A percentile compares a stretch with the other conserved stretches of the same genome.
phyloP scores from a whole-genome alignment of 2,888 invertebrate species.

The Cosmorhoe ocellata region DNA sequence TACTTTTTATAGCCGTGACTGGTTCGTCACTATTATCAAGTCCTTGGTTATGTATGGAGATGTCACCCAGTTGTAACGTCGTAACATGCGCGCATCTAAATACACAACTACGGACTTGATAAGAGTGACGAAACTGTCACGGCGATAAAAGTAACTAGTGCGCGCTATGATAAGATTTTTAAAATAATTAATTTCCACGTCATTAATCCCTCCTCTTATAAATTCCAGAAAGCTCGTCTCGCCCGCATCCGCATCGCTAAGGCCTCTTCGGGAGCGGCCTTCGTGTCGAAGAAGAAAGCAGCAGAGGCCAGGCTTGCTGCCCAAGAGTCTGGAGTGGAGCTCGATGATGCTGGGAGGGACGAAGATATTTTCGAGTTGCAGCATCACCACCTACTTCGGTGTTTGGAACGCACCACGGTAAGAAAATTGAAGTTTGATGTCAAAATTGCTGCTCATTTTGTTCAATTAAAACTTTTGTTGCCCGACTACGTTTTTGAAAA shows the following conservation, averaged over 20 bases:
- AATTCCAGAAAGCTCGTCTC: conserved; percentile 97
- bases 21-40: too few relatives aligned
- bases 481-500: neutral
- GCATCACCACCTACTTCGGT: conserved; percentile 98
- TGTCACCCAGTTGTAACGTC: too few relatives aligned
- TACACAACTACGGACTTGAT: too few relatives aligned
- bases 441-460: conserved; percentile 16
- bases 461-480: neutral
- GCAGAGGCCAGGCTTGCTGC: conserved; percentile 97
- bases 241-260: conserved; percentile 99
- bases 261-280: conserved; percentile 98
- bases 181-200: too few relatives aligned
- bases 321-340: conserved; percentile 94
- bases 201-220: too few relatives aligned
- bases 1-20: too few relatives aligned
- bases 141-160: too few relatives aligned
- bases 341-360: conserved; percentile 93
- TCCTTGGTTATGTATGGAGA: too few relatives aligned
- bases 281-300: conserved; percentile 99
- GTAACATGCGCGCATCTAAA: too few relatives aligned
- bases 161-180: too few relatives aligned
- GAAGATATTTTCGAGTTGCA: conserved; percentile 99
- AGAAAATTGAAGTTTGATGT: conserved; percentile 26
- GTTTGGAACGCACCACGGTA: conserved; percentile 98
- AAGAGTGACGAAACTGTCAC: too few relatives aligned